Evolutionary conservation across 64 coral and sea anemone genomes (phyloP).

Genomic region (Pocillopora damicornis): DNA sequence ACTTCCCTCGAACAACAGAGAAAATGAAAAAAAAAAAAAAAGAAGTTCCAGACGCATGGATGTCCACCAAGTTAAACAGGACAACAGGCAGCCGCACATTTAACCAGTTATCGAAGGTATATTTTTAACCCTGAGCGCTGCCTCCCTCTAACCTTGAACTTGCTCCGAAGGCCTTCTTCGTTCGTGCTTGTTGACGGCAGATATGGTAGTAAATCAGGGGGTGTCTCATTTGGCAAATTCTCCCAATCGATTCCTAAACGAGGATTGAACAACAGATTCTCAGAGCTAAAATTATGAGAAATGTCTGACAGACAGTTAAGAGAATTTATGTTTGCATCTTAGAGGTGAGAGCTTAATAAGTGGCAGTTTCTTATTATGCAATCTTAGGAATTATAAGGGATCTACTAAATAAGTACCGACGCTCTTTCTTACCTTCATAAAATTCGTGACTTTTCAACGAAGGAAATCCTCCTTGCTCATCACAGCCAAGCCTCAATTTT

Average conservation of each 20-base stretch:
- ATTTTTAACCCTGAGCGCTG: background rate
- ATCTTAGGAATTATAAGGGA: no score
- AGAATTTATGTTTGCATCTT: no score
- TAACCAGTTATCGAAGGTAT: background rate
- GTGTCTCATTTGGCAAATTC: constrained; percentile 59
- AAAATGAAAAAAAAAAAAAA: no score
- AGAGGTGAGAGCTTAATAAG: no score
- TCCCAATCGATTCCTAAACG: constrained; percentile 74
- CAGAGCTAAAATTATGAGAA: background rate
- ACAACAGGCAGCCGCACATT: background rate
- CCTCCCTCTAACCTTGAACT: constrained; percentile 57
- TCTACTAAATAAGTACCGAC: no score
- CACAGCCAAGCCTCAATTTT: constrained; percentile 64
- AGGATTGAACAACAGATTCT: background rate
- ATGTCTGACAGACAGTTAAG: no score
- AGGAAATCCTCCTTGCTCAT: constrained; percentile 78
- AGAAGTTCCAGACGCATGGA: no score
- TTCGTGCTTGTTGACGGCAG: constrained; percentile 74
- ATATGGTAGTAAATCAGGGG: constrained; percentile 81
- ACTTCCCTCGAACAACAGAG: no score
- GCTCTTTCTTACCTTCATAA: constrained; percentile 59
- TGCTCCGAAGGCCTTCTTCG: constrained; percentile 79
- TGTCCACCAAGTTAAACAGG: no score
- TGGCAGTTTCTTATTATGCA: no score
- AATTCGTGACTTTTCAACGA: constrained; percentile 62